Evolutionary conservation across 2,113 vertebrate species (phyloP).

Genomic region (Amphiprion percula): DNA sequence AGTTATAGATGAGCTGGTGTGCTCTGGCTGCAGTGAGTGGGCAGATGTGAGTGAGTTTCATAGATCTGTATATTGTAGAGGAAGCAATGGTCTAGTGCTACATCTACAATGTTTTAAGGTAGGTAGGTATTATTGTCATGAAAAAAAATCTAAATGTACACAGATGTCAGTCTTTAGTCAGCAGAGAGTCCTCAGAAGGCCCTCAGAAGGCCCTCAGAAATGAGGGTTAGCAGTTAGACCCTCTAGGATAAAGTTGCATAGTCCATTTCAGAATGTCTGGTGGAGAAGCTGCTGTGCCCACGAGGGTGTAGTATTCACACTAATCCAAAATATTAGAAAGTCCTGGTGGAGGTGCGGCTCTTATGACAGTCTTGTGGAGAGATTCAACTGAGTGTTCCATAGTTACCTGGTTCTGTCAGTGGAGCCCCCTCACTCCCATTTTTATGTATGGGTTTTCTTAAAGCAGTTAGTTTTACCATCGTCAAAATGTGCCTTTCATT

Average conservation of each 20-base stretch:
- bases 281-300: background rate
- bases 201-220: background rate
- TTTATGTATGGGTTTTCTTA: background rate
- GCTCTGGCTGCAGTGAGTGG: too few species aligned
- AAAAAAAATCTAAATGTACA: too few species aligned
- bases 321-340: too few species aligned
- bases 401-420: background rate
- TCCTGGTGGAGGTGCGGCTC: background rate
- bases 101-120: too few species aligned
- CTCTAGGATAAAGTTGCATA: background rate
- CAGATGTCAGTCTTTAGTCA: too few species aligned
- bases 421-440: too few species aligned
- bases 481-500: background rate
- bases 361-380: background rate
- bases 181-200: too few species aligned
- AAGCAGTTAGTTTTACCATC: background rate
- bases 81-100: too few species aligned
- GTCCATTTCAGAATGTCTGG: background rate
- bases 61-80: too few species aligned
- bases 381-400: background rate
- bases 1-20: too few species aligned
- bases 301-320: background rate
- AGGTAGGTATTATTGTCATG: too few species aligned
- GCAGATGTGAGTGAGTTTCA: too few species aligned
- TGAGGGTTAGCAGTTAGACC: background rate